Evolutionary conservation across 2,888 invertebrate genomes (phyloP).

Genomic region (Charanyca ferruginea): DNA sequence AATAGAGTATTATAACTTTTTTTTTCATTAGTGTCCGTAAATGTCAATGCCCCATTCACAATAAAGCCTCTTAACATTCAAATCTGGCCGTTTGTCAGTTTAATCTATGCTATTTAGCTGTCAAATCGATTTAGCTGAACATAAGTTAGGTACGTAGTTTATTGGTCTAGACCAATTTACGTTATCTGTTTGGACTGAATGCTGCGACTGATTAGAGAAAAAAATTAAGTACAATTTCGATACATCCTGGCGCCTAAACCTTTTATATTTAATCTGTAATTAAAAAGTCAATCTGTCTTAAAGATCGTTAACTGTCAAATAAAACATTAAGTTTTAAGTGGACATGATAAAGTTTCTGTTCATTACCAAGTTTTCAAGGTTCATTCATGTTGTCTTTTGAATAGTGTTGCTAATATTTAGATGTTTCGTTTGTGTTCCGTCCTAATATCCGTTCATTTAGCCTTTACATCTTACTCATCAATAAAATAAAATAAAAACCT

Average conservation of each 20-base stretch:
- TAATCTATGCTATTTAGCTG: slow-evolving; percentile 39
- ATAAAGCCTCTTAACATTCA: slow-evolving; percentile 41
- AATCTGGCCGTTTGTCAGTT: slow-evolving; percentile 38
- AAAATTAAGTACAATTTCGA: slow-evolving; percentile 12
- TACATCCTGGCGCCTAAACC: slow-evolving; percentile 14
- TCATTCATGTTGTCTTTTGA: not conserved
- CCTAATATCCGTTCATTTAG: too few species aligned
- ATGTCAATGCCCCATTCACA: slow-evolving; percentile 31
- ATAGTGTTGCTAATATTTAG: not conserved
- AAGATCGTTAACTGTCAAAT: slow-evolving; percentile 14
- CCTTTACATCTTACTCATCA: too few species aligned
- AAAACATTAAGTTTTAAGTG: not conserved
- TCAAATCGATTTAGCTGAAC: slow-evolving; percentile 37
- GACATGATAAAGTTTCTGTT: not conserved
- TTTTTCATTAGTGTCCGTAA: slow-evolving; percentile 19
- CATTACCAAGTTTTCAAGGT: not conserved
- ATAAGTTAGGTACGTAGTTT: slow-evolving; percentile 36
- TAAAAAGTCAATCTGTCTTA: slow-evolving; percentile 21
- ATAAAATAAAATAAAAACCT: too few species aligned
- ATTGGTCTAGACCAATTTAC: slow-evolving; percentile 54
- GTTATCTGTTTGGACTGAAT: slow-evolving; percentile 38
- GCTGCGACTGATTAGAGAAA: slow-evolving; percentile 31
- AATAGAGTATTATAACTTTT: slow-evolving; percentile 17
- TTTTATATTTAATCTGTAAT: slow-evolving; percentile 25
- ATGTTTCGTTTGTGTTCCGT: too few species aligned